Percentiles rank a stretch among this genome's conserved stretches.
phyloP scores from a whole-genome alignment of 1,140 invertebrate species.

The Dreissena rostriformis region DNA sequence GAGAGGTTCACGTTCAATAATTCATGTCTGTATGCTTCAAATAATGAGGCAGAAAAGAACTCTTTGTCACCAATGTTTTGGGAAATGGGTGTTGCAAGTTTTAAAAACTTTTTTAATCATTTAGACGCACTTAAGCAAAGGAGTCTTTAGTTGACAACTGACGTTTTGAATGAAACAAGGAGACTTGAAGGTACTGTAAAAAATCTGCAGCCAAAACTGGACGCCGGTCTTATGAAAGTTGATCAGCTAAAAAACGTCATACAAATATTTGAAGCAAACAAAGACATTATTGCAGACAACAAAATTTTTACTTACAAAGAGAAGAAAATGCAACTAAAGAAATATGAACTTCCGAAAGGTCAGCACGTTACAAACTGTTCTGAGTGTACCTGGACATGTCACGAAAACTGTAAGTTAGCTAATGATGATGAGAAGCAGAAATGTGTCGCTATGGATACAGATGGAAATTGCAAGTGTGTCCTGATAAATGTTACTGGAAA shows the following conservation, averaged over 20 bases:
- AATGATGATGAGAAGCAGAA: constrained; percentile 16
- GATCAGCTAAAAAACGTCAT: constrained; percentile 5
- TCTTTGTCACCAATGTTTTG: constrained; percentile 43
- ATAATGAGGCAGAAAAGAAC: background rate
- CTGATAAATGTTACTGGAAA: constrained; percentile 45
- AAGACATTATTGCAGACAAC: constrained; percentile 50
- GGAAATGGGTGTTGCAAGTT: constrained; percentile 47
- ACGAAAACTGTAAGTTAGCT: constrained; percentile 10
- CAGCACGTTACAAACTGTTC: constrained; percentile 54
- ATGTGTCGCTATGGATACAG: constrained; percentile 6
- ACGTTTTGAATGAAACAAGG: constrained; percentile 44
- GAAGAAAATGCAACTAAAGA: background rate
- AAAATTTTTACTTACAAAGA: constrained; percentile 44
- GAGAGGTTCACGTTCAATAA: constrained; percentile 7
- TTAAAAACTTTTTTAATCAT: constrained; percentile 33
- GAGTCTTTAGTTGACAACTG: constrained; percentile 47
- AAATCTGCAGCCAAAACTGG: constrained; percentile 31
- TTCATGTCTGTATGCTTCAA: background rate
- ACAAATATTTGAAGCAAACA: constrained; percentile 26
- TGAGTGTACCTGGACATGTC: constrained; percentile 52
- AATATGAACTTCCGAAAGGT: constrained; percentile 13
- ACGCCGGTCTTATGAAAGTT: constrained; percentile 9
- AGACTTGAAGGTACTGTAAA: constrained; percentile 29
- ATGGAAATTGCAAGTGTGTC: constrained; percentile 48
- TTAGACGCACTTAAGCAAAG: constrained; percentile 4